A percentile compares a stretch with the other conserved stretches of the same genome.
phyloP scores from a whole-genome alignment of 2,113 vertebrate species.

The Petrocephalus zakoni region DNA sequence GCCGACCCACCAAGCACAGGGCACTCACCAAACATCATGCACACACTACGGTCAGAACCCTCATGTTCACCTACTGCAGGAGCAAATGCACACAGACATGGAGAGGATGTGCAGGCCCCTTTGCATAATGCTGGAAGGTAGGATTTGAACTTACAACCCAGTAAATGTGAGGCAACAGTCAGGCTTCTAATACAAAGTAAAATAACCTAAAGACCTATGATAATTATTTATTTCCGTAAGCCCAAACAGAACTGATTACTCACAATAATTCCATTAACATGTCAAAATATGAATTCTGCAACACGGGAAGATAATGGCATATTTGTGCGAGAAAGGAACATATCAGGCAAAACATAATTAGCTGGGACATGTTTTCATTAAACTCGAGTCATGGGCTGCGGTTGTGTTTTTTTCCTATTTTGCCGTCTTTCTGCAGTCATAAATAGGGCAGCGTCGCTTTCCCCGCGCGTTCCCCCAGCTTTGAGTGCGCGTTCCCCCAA shows the following conservation, averaged over 20 bases:
- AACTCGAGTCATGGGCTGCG: not conserved
- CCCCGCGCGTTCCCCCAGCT: too few relatives aligned
- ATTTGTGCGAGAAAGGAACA: not conserved
- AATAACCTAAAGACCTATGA: not conserved
- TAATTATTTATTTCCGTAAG: not conserved
- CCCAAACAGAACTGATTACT: not conserved
- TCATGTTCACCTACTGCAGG: not conserved
- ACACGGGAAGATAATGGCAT: not conserved
- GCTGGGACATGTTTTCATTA: not conserved
- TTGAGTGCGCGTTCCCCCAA: too few relatives aligned
- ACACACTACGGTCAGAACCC: not conserved
- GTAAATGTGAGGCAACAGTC: not conserved
- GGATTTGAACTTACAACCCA: too few relatives aligned
- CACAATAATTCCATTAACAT: slow-evolving; percentile 8
- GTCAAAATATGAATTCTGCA: slow-evolving; percentile 3
- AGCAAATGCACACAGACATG: not conserved
- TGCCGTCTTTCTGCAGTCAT: not conserved
- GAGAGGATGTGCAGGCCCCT: not conserved
- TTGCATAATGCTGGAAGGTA: not conserved
- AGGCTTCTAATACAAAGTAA: not conserved
- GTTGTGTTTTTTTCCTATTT: not conserved
- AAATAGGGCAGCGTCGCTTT: not conserved
- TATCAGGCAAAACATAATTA: slow-evolving; percentile 7
- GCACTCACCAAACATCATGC: not conserved
- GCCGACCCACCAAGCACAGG: not conserved